Conservation (phyloP, 2,888 invertebrate genomes). For the Ferrisia virgata region DNA sequence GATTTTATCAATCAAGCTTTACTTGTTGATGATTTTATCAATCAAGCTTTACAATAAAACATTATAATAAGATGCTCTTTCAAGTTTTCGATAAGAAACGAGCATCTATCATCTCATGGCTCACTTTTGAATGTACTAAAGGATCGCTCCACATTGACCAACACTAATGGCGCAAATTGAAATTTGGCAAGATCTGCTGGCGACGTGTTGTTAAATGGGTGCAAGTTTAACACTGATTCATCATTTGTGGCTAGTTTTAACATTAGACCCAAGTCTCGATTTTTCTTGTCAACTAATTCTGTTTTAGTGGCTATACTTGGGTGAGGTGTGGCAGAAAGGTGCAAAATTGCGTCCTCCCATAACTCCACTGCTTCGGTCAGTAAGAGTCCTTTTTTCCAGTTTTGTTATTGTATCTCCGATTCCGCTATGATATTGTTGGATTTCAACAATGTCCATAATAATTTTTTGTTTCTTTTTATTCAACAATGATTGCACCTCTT, state of each 20-base stretch:
- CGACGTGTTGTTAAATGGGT: neutral
- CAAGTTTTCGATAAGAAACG: neutral
- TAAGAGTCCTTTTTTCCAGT: neutral
- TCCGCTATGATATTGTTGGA: neutral
- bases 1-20: too few species aligned
- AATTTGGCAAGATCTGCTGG: neutral
- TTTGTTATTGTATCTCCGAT: neutral
- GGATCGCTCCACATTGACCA: neutral
- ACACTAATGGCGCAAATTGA: neutral
- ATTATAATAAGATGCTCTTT: neutral
- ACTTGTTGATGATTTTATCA: too few species aligned
- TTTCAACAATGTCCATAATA: neutral
- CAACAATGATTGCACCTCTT: conserved; percentile 6
- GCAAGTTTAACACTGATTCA: too few species aligned
- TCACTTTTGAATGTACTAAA: neutral
- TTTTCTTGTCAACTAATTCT: too few species aligned
- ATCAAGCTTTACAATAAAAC: too few species aligned
- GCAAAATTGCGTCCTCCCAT: neutral
- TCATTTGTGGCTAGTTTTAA: too few species aligned
- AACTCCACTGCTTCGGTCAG: neutral
- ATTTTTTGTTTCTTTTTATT: neutral
- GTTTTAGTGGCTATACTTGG: neutral
- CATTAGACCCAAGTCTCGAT: too few species aligned
- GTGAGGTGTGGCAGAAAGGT: neutral
- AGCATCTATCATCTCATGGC: neutral